phyloP scores from a whole-genome alignment of 2,113 vertebrate genomes.

The Lasiurus borealis region DNA sequence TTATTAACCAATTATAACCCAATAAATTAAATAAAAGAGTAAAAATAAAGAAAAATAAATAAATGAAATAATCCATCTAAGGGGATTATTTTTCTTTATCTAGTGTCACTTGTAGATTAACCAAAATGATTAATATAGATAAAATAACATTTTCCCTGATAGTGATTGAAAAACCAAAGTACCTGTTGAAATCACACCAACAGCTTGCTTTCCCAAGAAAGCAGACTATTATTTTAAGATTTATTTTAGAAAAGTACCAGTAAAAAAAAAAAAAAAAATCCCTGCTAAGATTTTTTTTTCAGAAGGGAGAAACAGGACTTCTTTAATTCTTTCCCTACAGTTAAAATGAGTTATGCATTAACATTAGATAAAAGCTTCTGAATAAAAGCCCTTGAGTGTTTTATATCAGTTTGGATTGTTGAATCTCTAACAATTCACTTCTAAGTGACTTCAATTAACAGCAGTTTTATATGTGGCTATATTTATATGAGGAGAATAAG shows the following conservation, averaged over 20 bases:
- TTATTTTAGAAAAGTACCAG: constrained; percentile 34
- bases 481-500: constrained; percentile 62
- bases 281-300: constrained; percentile 28
- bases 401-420: constrained; percentile 36
- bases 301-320: constrained; percentile 36
- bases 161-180: constrained; percentile 32
- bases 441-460: constrained; percentile 68
- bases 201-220: constrained; percentile 36
- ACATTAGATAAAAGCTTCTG: constrained; percentile 43
- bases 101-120: constrained; percentile 24
- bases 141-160: not conserved
- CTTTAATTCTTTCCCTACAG: constrained; percentile 13
- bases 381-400: constrained; percentile 38
- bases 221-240: not conserved
- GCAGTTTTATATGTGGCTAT: constrained; percentile 7
- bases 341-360: constrained; percentile 56
- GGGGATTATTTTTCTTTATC: not conserved
- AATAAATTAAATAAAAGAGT: not conserved
- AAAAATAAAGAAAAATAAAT: not conserved
- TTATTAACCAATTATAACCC: not conserved
- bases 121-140: constrained; percentile 31
- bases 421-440: constrained; percentile 56
- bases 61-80: not conserved
- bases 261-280: not conserved
- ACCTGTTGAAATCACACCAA: constrained; percentile 38